phyloP scores from a whole-genome alignment of 2,797 vertebrate species.

The Rhinogobio ventralis region DNA sequence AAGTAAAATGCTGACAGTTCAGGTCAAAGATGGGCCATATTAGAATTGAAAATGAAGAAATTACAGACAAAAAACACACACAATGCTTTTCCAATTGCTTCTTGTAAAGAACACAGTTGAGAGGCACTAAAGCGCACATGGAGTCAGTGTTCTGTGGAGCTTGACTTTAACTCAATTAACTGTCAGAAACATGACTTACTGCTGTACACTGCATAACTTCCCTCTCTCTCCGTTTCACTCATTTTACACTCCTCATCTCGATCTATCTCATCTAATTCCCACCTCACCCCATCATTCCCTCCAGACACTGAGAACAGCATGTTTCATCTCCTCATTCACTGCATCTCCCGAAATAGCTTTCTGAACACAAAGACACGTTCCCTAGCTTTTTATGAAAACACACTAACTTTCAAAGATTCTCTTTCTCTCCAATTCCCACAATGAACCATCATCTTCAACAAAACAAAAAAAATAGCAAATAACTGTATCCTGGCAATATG shows the following conservation, averaged over 20 bases:
- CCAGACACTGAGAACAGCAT: constrained; percentile 29
- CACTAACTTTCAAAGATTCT: background rate
- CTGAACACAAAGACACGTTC: constrained; percentile 37
- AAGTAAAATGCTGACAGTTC: constrained; percentile 14
- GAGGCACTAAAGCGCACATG: background rate
- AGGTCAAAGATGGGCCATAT: background rate
- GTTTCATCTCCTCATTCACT: constrained; percentile 47
- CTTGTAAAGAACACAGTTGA: background rate
- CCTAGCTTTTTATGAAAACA: constrained; percentile 30
- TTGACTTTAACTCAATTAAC: background rate
- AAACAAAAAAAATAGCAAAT: background rate
- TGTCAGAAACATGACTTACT: constrained; percentile 14
- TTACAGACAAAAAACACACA: background rate
- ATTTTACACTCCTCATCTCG: constrained; percentile 10
- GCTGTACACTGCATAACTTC: constrained; percentile 2
- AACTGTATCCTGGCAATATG: constrained; percentile 23
- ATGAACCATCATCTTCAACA: background rate
- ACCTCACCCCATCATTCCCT: constrained; percentile 14
- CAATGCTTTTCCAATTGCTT: background rate
- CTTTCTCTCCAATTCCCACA: constrained; percentile 1
- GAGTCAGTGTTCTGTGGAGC: background rate
- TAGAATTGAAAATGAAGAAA: constrained; percentile 3
- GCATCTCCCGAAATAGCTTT: constrained; percentile 52
- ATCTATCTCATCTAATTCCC: constrained; percentile 26
- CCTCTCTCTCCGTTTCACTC: constrained; percentile 12